Evolutionary conservation across 2,888 invertebrate species (phyloP), one percentile per base, ranked within the genome.

Genomic region (Trachelus stipa): DNA sequence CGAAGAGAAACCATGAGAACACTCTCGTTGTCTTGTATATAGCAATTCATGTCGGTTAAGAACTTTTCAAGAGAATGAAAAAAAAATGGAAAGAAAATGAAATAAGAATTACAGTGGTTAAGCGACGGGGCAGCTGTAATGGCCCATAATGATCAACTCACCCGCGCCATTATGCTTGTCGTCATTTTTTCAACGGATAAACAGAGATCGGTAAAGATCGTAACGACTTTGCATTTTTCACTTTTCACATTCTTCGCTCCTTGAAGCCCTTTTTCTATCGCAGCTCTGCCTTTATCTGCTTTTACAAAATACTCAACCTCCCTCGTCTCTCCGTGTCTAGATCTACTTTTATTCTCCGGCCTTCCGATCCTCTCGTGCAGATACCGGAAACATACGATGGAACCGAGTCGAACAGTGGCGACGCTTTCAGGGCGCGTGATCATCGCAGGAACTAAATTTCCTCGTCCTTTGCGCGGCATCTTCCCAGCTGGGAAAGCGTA

Each of bases 61-160:
- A 83, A 83, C 84, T 83, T 86, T 80, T 81, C 79, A 56, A 23
- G 15, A 79, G 81, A 56, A 78, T 73, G 81, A 79, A 84, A 87
- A 35, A 35, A 35, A 87, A 86, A 85, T 84, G 79, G 79, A 80
- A 79, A 84, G 87, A 88, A 87, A 88, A 88, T 88, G 87, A 88
- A 88, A 88, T 88, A 87, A 85, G 87, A 87, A 88, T 88, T 87
- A 88, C 87, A 87, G 88, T 88, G 88, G 84, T 88, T 88, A 81
- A 82, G 82, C 79, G 84, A 81, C 82, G 80, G 83, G 80, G 84
- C 83, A 82, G 84, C 79, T 83, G 84, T 87, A 88, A 87, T 88
- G 85, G 84, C 79, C 82, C 82, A 83, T 87, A 87, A 88, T 87
- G 86, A 86, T 80, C 84, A 83, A 81, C 83, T 83, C 80, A 79